Evolutionary conservation across 2,888 invertebrate species (phyloP).

Genomic region (Tanytarsus gracilentus): DNA sequence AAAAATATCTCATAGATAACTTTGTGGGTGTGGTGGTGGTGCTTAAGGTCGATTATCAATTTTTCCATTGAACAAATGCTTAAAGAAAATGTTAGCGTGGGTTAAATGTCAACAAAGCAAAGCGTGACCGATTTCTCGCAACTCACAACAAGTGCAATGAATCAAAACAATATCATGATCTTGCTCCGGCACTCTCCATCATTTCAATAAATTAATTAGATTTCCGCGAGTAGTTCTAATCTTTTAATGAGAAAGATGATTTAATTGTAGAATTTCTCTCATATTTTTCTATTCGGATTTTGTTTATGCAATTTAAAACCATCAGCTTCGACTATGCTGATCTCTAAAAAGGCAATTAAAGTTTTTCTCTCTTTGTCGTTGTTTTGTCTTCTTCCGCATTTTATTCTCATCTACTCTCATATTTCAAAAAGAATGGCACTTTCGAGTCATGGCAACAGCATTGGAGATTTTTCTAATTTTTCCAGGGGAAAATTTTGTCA

Average conservation of each 20-base stretch:
- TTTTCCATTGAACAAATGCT: too few relatives aligned
- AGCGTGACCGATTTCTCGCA: neutral
- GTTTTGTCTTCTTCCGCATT: neutral
- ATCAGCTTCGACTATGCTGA: neutral
- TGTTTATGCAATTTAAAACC: neutral
- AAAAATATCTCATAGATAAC: too few relatives aligned
- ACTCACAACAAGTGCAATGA: neutral
- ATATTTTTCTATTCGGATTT: neutral
- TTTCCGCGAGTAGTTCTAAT: conserved; percentile 24
- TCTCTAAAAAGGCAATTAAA: conserved; percentile 18
- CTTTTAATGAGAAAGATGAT: conserved; percentile 15
- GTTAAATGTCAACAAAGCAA: conserved; percentile 5
- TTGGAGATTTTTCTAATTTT: too few relatives aligned
- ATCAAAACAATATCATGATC: too few relatives aligned
- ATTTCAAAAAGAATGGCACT: too few relatives aligned
- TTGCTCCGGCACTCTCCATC: too few relatives aligned
- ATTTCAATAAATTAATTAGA: conserved; percentile 17
- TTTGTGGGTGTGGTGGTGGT: too few relatives aligned
- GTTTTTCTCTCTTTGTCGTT: conserved; percentile 17
- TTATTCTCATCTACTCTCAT: neutral
- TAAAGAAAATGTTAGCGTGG: too few relatives aligned
- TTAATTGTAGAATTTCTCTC: conserved; percentile 6
- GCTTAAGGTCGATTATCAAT: too few relatives aligned
- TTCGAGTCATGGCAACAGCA: too few relatives aligned
- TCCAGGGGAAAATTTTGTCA: too few relatives aligned